Evolutionary conservation across 2,113 vertebrate species (phyloP), one percentile per base, ranked within the genome.

Genomic region (Eurystomus gularis): DNA sequence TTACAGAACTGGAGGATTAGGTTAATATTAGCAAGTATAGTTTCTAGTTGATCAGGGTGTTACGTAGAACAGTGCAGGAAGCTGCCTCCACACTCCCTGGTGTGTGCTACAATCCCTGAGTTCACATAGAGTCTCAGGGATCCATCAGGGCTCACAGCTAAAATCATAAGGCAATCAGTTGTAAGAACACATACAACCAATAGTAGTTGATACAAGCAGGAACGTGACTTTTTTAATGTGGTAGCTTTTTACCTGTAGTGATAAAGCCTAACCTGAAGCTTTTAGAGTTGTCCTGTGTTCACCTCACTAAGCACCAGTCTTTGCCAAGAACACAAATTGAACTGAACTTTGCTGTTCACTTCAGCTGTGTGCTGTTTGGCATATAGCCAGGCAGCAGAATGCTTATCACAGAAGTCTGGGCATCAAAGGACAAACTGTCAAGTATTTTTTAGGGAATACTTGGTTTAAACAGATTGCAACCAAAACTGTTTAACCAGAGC

Each of bases 341-440:
- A n/a, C n/a, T n/a, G n/a, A 94, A 13, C 11, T 4, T 1, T 7
- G 51, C 6, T 39, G 16, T 5, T 85, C 49, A 51, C 24, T 37
- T 57, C 37, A 29, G 37, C 42, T 58, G 55, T 31, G 61, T 33
- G 58, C 42, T 52, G 42, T 12, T 69, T 42, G 71, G 37, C 24
- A 8, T 3, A 25, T 0, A 58, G 37, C 39, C 33, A 42, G 51
- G 20, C 10, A 40, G 62, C 39, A 54, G n/a, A 51, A 49, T 0
- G 11, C 14, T 42, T 31, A 18, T 37, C 4, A 8, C 35, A 55
- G n/a, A 73, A n/a, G 20, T 6, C 21, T 40, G 62, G 12, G 20
- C 26, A 23, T 16, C 26, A 33, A 54, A 82, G 44, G 37, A 72
- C 26, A 72, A 88, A 35, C 24, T 13, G 13, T 15, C 7, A 2